Base-by-base conservation (phyloP, 2,888 invertebrate species). In the Pyralis farinalis region DNA sequence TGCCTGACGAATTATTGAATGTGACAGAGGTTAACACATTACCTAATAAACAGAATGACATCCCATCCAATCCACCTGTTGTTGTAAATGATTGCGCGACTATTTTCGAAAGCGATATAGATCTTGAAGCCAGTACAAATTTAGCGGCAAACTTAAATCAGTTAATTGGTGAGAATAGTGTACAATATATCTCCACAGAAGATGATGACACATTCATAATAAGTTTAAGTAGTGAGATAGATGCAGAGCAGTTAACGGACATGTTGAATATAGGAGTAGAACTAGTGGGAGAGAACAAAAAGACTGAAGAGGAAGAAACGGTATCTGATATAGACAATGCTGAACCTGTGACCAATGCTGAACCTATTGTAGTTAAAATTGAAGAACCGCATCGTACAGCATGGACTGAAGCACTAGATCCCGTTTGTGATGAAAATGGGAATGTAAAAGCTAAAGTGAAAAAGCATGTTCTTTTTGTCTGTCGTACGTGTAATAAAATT, bases 161-260 rank as follows among this genome's bases (percentile, higher is more conserved):
- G 44, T 44, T 88, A 7, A 88, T 88, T 0, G 86, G 85, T 0
- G 89, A 87, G 42, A 88, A 88, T 45, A 79, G 55, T 42, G 88
- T 88, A 1, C 86, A 87, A 34, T 88, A 88, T 29, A 81, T 88
- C 34, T 86, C 85, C 1, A 87, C 88, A 0, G 88, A 88, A 43
- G 78, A 88, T 7, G 88, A 87, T 44, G 88, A 88, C 45, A 88
- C 84, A 0, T 88, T 88, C 53, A 87, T 88, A 20, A 88, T 88
- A 34, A 86, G 84, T 61, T 66, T 88, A 9, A 80, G 82, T 41
- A 85, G 83, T 53, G 84, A 79, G 54, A 87, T 87, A 30, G 89
- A 88, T 50, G 84, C 89, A 0, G 83, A 74, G 40, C 82, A 85
- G 47, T 47, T 88, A 27, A 80, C 79, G 0, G 88, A 87, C 41